Evolutionary conservation across 1,140 invertebrate species (phyloP).

Genomic region (Phymorhynchus buccinoides): DNA sequence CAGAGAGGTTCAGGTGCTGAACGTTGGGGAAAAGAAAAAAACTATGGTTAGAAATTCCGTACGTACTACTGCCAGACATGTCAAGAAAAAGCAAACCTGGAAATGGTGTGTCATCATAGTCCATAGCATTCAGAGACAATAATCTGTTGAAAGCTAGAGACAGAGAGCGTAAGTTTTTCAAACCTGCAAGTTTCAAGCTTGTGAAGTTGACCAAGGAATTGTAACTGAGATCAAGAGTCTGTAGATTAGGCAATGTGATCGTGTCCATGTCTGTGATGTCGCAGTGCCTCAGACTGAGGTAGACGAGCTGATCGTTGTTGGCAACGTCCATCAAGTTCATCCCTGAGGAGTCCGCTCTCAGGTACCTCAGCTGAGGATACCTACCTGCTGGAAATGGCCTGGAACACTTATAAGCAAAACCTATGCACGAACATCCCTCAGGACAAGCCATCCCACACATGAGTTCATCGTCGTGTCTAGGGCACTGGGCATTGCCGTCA

Average conservation of each 20-base stretch:
- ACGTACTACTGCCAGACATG: neutral
- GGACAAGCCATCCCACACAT: neutral
- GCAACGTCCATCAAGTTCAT: neutral
- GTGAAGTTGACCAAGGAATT: neutral
- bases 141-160: conserved; percentile 41
- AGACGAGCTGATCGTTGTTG: neutral
- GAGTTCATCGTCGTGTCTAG: conserved; percentile 15
- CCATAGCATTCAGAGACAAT: conserved; percentile 1
- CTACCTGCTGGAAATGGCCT: neutral
- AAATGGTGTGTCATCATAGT: neutral
- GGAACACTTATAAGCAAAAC: neutral
- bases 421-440: neutral
- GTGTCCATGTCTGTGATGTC: neutral
- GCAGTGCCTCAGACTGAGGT: neutral
- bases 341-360: neutral
- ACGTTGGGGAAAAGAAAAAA: too few species aligned
- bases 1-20: too few species aligned
- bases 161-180: conserved; percentile 26
- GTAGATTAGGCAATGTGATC: neutral
- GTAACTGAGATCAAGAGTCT: conserved; percentile 12
- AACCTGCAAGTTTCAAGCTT: neutral
- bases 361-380: neutral
- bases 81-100: neutral
- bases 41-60: neutral
- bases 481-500: conserved; percentile 4